Evolutionary conservation across 1,140 invertebrate species (phyloP), one percentile per base, ranked within the genome.

Genomic region (Trichonephila inaurata): DNA sequence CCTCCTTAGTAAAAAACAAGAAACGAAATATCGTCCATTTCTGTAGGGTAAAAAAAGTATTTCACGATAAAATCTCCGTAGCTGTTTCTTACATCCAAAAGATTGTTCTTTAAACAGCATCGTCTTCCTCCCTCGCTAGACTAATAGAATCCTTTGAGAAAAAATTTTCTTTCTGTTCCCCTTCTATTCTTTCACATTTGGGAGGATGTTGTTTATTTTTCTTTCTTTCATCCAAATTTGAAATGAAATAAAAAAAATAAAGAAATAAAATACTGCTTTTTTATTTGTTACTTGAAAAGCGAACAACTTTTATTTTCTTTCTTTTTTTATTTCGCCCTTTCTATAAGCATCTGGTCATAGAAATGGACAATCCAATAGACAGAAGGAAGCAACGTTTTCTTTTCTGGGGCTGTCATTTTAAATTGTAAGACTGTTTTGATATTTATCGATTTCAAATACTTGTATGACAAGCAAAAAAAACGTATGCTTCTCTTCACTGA

Each of bases 21-120:
- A 77, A 77, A 33, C 72, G 72, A 33, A 10, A 77, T 14, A 77
- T 77, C 28, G 72, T 40, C 72, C 72, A 77, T 77, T 77, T 40
- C 18, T 2, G 72, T 18, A 64, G 21, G 4, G 4, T n/a, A 5
- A 64, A 77, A 18, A 77, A 77, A 77, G 33, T 40, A 16, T 18
- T 40, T 33, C 28, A 28, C 28, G 72, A 77, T 77, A 77, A 77
- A 77, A 77, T 77, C 72, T 77, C 28, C 72, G 72, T 77, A 77
- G 72, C 72, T 28, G 33, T 77, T 77, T 77, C 28, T 77, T 77
- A 77, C 72, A 40, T 77, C 72, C 33, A 77, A 77, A 77, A 77
- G 28, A 77, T 77, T 77, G 28, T 77, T 77, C 72, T 77, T 77
- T 77, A 77, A 77, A 77, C 72, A 77, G 28, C 72, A 40, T 16